Evolutionary conservation across 2,888 invertebrate genomes (phyloP).

Genomic region (Acanthococcus lagerstroemiae): DNA sequence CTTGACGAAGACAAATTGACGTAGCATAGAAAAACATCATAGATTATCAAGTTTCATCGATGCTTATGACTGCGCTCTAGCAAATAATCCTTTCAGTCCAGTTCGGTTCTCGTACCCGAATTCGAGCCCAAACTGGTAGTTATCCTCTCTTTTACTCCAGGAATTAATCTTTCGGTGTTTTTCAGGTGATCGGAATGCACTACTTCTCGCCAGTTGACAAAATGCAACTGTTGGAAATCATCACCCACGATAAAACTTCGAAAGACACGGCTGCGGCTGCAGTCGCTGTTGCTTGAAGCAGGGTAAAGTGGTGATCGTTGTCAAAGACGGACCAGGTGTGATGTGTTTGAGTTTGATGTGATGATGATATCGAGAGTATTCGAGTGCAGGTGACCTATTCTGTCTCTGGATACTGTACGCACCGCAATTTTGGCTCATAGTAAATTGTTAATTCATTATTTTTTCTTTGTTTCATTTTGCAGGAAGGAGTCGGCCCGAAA

Average conservation of each 20-base stretch:
- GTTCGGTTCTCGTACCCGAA: too few relatives aligned
- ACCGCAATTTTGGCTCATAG: too few relatives aligned
- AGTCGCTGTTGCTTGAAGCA: slow-evolving; percentile 81
- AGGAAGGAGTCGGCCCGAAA: slow-evolving; percentile 88
- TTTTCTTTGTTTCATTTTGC: slow-evolving; percentile 37
- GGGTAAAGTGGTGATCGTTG: slow-evolving; percentile 95
- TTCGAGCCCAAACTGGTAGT: not conserved
- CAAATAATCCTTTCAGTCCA: too few relatives aligned
- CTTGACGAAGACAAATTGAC: too few relatives aligned
- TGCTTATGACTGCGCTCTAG: too few relatives aligned
- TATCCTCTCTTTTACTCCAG: not conserved
- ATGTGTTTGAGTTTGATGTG: slow-evolving; percentile 80
- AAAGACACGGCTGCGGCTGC: slow-evolving; percentile 84
- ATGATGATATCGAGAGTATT: slow-evolving; percentile 86
- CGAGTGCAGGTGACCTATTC: slow-evolving; percentile 48
- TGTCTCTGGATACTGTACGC: too few relatives aligned
- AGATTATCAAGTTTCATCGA: too few relatives aligned
- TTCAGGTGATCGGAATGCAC: slow-evolving; percentile 82
- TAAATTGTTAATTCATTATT: not conserved
- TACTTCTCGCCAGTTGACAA: slow-evolving; percentile 99
- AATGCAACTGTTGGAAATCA: slow-evolving; percentile 97
- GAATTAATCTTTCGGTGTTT: not conserved
- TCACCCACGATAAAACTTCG: slow-evolving; percentile 91
- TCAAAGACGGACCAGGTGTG: slow-evolving; percentile 97
- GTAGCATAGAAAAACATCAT: too few relatives aligned